Evolutionary conservation across 2,888 invertebrate genomes (phyloP).

Genomic region (Piscicola geometra): DNA sequence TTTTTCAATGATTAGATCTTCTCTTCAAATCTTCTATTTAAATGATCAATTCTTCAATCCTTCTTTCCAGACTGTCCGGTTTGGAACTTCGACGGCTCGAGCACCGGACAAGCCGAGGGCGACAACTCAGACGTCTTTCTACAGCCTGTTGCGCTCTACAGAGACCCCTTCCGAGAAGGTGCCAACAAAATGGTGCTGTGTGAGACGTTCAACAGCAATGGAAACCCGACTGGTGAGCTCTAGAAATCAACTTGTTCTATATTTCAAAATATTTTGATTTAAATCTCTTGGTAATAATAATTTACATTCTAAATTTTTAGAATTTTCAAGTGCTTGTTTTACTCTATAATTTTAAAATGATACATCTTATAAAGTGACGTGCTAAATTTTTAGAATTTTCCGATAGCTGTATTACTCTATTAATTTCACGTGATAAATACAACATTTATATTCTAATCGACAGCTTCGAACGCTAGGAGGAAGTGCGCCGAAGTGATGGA

Average conservation of each 20-base stretch:
- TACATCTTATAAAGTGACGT: background rate
- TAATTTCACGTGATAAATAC: background rate
- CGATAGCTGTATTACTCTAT: no score
- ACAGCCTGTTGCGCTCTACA: conserved; percentile 81
- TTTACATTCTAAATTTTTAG: no score
- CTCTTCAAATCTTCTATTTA: background rate
- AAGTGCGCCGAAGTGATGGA: conserved; percentile 58
- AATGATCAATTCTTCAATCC: no score
- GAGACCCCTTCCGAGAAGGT: conserved; percentile 83
- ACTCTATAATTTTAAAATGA: background rate
- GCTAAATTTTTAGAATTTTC: no score
- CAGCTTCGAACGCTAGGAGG: conserved; percentile 57
- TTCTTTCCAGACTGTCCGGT: conserved; percentile 53
- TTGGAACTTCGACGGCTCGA: conserved; percentile 57
- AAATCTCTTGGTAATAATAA: no score
- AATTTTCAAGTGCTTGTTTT: background rate
- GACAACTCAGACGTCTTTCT: conserved; percentile 71
- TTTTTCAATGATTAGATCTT: no score
- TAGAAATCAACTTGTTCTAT: no score
- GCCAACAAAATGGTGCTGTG: conserved; percentile 84
- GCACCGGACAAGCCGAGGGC: conserved; percentile 56
- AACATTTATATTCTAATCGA: background rate
- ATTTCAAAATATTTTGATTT: no score
- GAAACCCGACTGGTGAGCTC: conserved; percentile 70
- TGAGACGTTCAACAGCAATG: conserved; percentile 76